phyloP scores from a whole-genome alignment of 2,888 invertebrate species.

The Hoplodrina ambigua region DNA sequence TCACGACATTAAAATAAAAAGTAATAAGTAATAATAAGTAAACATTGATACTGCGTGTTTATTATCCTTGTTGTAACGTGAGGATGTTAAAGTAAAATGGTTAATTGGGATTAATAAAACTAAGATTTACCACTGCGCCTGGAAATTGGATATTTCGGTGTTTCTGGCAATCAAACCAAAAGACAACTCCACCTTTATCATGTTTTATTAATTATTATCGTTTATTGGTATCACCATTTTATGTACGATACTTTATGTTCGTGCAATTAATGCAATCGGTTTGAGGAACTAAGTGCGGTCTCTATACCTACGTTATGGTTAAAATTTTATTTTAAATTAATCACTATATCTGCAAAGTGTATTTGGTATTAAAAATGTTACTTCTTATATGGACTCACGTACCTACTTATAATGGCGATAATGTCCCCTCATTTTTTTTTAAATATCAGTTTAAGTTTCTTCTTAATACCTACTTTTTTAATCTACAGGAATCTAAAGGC shows the following conservation, averaged over 20 bases:
- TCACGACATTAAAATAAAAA: no score
- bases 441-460: no score
- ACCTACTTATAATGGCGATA: no score
- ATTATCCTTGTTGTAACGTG: slow-evolving; percentile 37
- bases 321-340: slow-evolving; percentile 9
- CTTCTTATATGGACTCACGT: no score
- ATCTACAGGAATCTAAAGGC: not conserved
- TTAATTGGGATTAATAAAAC: slow-evolving; percentile 59
- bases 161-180: slow-evolving; percentile 41
- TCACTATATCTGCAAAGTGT: not conserved
- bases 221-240: slow-evolving; percentile 44
- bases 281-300: slow-evolving; percentile 25
- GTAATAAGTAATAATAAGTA: no score
- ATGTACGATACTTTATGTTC: slow-evolving; percentile 39
- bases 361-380: not conserved
- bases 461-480: no score
- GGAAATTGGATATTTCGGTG: slow-evolving; percentile 47
- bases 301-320: slow-evolving; percentile 1
- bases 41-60: slow-evolving; percentile 27
- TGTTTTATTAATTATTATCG: slow-evolving; percentile 58
- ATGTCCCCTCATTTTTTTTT: no score
- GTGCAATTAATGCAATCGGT: slow-evolving; percentile 41
- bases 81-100: slow-evolving; percentile 33
- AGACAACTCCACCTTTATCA: slow-evolving; percentile 60
- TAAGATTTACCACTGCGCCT: slow-evolving; percentile 52